Percentiles rank a stretch among this genome's conserved stretches.
These are phyloP conservation scores for Ceratothoa steindachneri DNA, from an alignment of 2,888 invertebrate species.

Conservation along the genomic window DNA sequence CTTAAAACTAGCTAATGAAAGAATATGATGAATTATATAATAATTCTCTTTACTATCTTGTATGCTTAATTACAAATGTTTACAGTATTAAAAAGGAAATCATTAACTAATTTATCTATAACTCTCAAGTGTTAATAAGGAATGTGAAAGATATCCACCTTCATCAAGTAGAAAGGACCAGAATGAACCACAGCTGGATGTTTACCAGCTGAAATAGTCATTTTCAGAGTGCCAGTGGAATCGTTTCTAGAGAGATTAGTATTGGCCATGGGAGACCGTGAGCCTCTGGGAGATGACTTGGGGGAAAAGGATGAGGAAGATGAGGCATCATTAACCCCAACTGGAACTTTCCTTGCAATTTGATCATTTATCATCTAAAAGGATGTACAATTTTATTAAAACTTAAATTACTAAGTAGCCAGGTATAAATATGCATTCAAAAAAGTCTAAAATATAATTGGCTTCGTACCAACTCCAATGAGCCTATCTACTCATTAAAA, in stretches of 20 bases:
- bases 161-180: slow-evolving; percentile 97
- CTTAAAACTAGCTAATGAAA: no score
- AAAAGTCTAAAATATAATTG: no score
- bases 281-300: slow-evolving; percentile 46
- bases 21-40: no score
- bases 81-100: no score
- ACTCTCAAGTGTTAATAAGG: no score
- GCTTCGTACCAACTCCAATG: no score
- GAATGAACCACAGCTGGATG: slow-evolving; percentile 89
- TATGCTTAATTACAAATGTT: no score
- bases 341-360: slow-evolving; percentile 2
- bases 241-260: slow-evolving; percentile 56
- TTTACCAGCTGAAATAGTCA: slow-evolving; percentile 93
- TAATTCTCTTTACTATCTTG: no score
- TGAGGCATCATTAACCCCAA: slow-evolving; percentile 14
- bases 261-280: slow-evolving; percentile 46
- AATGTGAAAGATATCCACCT: no score
- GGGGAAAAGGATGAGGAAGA: slow-evolving; percentile 40
- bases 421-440: not conserved
- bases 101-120: no score
- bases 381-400: not conserved
- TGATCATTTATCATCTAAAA: slow-evolving; percentile 9
- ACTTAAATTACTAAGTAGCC: not conserved
- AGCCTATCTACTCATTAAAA: no score
- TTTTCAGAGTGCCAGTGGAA: slow-evolving; percentile 94